Evolutionary conservation across 1,140 invertebrate genomes (phyloP).

Genomic region (Zaprionus gabonicus): DNA sequence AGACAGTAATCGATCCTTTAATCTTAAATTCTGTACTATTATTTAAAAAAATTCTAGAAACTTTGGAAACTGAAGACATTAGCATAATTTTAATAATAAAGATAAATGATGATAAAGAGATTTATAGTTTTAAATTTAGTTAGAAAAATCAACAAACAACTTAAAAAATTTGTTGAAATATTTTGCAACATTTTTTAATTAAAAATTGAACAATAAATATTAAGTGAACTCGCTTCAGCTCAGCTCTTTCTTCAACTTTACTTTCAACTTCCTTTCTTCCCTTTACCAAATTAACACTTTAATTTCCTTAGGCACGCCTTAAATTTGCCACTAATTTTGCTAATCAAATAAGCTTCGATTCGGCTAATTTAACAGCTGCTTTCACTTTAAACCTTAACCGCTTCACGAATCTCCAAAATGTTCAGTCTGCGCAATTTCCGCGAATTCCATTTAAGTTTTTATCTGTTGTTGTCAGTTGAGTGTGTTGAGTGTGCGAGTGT

Average conservation of each 20-base stretch:
- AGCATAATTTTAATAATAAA: too few relatives aligned
- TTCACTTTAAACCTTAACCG: background rate
- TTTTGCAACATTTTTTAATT: background rate
- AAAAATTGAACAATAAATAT: background rate
- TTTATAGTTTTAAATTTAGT: too few relatives aligned
- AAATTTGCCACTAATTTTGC: background rate
- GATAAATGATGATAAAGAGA: too few relatives aligned
- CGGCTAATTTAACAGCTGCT: background rate
- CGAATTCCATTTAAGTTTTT: conserved; percentile 16
- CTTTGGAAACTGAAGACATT: too few relatives aligned
- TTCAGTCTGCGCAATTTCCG: background rate
- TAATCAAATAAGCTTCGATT: background rate
- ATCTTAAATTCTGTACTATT: too few relatives aligned
- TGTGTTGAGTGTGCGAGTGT: background rate
- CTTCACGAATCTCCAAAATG: background rate
- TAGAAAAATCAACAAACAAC: too few relatives aligned
- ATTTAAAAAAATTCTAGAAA: too few relatives aligned
- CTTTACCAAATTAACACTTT: background rate
- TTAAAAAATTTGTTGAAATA: too few relatives aligned
- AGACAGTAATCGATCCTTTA: too few relatives aligned
- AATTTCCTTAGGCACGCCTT: background rate
- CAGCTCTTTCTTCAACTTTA: background rate
- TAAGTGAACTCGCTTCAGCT: background rate
- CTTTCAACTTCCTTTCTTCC: background rate
- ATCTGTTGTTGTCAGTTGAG: conserved; percentile 14